These are phyloP conservation scores for Trialeurodes vaporariorum DNA, from an alignment of 1,140 invertebrate genomes.

Conservation along the genomic window DNA sequence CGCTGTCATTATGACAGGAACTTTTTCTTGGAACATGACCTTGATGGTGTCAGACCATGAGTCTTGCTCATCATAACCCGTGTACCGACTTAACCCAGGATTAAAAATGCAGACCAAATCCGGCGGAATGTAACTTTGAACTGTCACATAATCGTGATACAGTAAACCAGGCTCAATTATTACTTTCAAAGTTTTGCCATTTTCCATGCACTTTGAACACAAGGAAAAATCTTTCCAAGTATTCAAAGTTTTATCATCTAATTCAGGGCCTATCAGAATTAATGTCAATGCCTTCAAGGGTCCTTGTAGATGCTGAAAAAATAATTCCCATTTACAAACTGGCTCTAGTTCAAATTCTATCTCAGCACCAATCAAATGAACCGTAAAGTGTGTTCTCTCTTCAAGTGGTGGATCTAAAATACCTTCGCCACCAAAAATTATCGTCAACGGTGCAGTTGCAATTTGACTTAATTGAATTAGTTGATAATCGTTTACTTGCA, in stretches of 20 bases:
- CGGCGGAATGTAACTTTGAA: conserved; percentile 37
- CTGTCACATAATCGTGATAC: conserved; percentile 45
- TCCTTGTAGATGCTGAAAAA: conserved; percentile 50
- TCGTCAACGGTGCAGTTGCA: conserved; percentile 48
- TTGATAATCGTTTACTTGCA: no score
- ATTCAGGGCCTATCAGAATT: conserved; percentile 49
- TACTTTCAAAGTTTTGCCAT: conserved; percentile 37
- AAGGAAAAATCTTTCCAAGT: conserved; percentile 31
- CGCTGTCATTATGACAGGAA: conserved; percentile 49
- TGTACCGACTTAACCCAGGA: conserved; percentile 50
- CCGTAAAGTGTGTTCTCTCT: conserved; percentile 28
- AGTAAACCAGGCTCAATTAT: conserved; percentile 41
- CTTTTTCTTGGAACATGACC: conserved; percentile 34
- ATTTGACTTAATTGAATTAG: conserved; percentile 47
- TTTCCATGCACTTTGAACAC: conserved; percentile 31
- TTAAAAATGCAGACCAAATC: conserved; percentile 57
- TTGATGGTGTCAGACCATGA: conserved; percentile 50
- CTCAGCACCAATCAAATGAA: conserved; percentile 53
- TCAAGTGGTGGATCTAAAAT: conserved; percentile 26
- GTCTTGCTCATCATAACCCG: conserved; percentile 45
- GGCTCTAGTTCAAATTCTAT: conserved; percentile 54
- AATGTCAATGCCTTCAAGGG: conserved; percentile 40
- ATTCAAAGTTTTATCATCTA: conserved; percentile 38
- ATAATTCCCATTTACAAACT: conserved; percentile 53
- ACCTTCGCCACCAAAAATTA: conserved; percentile 40